Evolutionary conservation across 2,113 vertebrate species (phyloP).

Genomic region (Danionella cerebrum): DNA sequence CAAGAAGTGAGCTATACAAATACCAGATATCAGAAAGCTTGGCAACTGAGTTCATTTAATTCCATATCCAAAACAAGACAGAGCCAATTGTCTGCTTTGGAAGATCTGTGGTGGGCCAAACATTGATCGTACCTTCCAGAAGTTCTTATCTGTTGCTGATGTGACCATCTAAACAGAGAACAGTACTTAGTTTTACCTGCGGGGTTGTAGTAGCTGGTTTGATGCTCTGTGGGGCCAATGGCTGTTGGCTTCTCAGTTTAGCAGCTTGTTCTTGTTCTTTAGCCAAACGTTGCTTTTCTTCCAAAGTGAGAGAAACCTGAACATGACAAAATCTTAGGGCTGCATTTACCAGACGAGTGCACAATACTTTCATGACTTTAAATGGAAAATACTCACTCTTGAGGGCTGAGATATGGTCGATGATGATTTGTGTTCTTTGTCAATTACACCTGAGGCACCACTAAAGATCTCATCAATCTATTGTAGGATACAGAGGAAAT

Average conservation of each 20-base stretch:
- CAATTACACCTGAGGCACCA: slow-evolving; percentile 68
- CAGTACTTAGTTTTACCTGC: slow-evolving; percentile 20
- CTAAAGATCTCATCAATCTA: slow-evolving; percentile 88
- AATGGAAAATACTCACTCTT: slow-evolving; percentile 67
- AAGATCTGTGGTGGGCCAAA: too few species aligned
- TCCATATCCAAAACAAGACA: too few species aligned
- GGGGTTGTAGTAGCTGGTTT: slow-evolving; percentile 49
- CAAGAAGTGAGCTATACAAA: too few species aligned
- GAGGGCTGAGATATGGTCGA: slow-evolving; percentile 60
- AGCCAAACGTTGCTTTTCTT: slow-evolving; percentile 94
- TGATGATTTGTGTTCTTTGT: slow-evolving; percentile 75
- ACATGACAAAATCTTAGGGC: slow-evolving; percentile 1
- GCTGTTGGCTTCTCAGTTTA: slow-evolving; percentile 89
- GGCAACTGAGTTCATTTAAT: too few species aligned
- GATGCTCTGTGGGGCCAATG: slow-evolving; percentile 76
- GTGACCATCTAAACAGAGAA: too few species aligned
- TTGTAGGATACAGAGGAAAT: background rate
- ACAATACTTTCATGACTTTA: background rate
- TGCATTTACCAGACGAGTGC: background rate
- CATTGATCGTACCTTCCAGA: too few species aligned
- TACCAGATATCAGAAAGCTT: too few species aligned
- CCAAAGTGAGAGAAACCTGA: slow-evolving; percentile 86
- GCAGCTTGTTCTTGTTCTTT: slow-evolving; percentile 95
- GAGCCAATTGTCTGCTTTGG: too few species aligned
- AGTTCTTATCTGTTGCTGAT: too few species aligned